Base-by-base conservation (phyloP, 2,888 invertebrate genomes). In the Schizotus pectinicornis region DNA sequence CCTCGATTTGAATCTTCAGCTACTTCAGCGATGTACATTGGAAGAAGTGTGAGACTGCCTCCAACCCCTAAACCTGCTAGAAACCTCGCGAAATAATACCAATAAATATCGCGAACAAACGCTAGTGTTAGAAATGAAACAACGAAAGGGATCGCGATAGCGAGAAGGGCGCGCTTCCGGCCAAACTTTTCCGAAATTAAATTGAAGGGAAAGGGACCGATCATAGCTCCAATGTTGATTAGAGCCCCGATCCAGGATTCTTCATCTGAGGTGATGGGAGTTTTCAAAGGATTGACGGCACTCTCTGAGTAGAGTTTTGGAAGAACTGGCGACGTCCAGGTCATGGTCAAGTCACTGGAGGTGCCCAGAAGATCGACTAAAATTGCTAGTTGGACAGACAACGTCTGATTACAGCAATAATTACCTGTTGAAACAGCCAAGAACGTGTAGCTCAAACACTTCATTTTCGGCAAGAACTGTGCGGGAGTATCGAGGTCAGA, bases 11-110 rank as follows among this genome's bases (percentile, higher is more conserved):
- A 87, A 53, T 88, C 87, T 82, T 91, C 89, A 6, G 93, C 85
- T 31, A 92, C 90, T 79, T 95, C 95, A 35, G 91, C 91, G 57
- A 93, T 86, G 78, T 94, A 95, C 84, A 93, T 89, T 0, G 94
- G 92, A 0, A 88, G 85, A 0, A 88, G 85, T 0, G 88, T 86
- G 79, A 88, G 90, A 13, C 86, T 80, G 71, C 88, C 84, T 0
- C 90, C 88, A 0, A 86, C 83, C 0, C 85, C 86, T 0, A 88
- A 69, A 45, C 91, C 91, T 2, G 54, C 48, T 6, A 56, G 8
- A 22, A 56, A 12, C 8, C 55, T 32, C 5, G 55, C 55, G 11
- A 49, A 41, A 31, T 56, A 56, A 13, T 49, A 56, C 35, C 14
- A 56, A 35, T 56, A 46, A n/a, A 56, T 34, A 22, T 48, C 12